Percentiles rank a stretch among this genome's conserved stretches.
These are phyloP conservation scores for Magallana gigas DNA, from an alignment of 1,140 invertebrate species.

Conservation along the genomic window DNA sequence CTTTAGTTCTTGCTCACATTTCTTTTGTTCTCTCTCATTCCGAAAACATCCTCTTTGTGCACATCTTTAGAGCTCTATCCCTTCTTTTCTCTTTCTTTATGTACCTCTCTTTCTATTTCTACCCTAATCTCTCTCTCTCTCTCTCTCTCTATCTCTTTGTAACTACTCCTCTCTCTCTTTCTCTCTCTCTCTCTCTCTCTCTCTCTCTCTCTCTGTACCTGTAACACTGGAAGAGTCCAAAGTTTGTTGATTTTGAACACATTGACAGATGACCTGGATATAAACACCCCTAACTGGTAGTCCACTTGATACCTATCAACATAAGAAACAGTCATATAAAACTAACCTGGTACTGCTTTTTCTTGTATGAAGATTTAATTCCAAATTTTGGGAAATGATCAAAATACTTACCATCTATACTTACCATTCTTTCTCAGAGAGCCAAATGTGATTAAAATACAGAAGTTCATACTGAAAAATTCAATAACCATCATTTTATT, in stretches of 20 bases:
- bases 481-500: constrained; percentile 31
- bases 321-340: neutral
- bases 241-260: constrained; percentile 85
- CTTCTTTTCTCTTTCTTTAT: too few relatives aligned
- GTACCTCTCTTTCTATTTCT: too few relatives aligned
- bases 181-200: constrained; percentile 1
- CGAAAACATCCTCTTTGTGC: too few relatives aligned
- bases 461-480: constrained; percentile 87
- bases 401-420: constrained; percentile 85
- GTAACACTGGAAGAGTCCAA: constrained; percentile 88
- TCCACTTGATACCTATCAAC: constrained; percentile 84
- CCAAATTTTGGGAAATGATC: neutral
- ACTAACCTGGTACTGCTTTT: neutral
- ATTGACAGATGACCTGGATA: constrained; percentile 91
- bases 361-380: neutral
- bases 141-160: too few relatives aligned
- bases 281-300: constrained; percentile 93
- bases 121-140: too few relatives aligned
- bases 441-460: constrained; percentile 85
- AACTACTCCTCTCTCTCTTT: neutral
- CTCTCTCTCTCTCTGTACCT: constrained; percentile 80
- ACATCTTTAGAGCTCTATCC: too few relatives aligned
- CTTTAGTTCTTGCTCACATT: too few relatives aligned
- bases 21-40: too few relatives aligned
- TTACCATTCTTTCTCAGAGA: constrained; percentile 84